Evolutionary conservation across 2,888 invertebrate species (phyloP).

Genomic region (Dasypolia templi): DNA sequence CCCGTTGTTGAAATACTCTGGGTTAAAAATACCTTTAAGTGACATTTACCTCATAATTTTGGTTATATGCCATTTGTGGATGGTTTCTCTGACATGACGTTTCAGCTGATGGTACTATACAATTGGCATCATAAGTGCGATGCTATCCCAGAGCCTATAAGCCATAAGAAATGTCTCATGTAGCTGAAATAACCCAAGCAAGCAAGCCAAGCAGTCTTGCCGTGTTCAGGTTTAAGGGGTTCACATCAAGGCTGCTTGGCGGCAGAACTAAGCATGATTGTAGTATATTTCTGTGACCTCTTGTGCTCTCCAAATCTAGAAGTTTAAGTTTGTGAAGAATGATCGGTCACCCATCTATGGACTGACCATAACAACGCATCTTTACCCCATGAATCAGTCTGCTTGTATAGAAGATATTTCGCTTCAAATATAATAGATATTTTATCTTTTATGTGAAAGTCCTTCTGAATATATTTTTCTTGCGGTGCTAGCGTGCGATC

Average conservation of each 20-base stretch:
- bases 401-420: neutral
- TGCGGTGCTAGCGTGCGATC: conserved; percentile 21
- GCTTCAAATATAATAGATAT: no score
- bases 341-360: neutral
- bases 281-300: neutral
- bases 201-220: no score
- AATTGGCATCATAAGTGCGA: neutral
- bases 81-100: neutral
- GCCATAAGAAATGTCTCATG: no score
- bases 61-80: neutral
- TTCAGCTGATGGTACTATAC: neutral
- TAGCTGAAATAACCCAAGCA: no score
- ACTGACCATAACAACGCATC: neutral
- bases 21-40: neutral
- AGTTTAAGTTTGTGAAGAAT: neutral
- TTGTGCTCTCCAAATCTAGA: neutral
- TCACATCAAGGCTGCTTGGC: neutral
- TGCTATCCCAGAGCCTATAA: neutral
- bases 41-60: neutral
- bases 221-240: no score
- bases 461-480: neutral
- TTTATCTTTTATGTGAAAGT: neutral
- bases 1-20: no score
- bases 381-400: neutral
- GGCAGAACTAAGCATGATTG: neutral